Percentiles rank a stretch among this genome's conserved stretches.
Conservation (phyloP, 2,888 invertebrate genomes). For the Dryadula phaetusa region DNA sequence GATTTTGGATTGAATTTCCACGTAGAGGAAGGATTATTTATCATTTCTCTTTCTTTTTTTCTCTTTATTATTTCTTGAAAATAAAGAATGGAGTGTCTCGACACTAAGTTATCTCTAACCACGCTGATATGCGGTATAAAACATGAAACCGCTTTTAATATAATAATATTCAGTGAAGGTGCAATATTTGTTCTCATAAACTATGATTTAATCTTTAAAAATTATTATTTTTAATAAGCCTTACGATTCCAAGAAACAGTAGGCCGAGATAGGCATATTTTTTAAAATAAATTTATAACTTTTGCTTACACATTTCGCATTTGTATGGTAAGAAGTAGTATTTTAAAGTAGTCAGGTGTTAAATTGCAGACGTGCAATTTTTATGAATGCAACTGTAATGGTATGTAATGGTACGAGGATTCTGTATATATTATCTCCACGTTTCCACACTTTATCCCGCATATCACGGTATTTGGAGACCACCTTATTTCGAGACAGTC, state of each 20-base stretch:
- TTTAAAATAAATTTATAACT: conserved; percentile 10
- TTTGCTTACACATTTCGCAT: neutral
- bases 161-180: neutral
- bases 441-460: neutral
- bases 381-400: neutral
- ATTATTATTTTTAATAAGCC: conserved; percentile 28
- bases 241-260: conserved; percentile 18
- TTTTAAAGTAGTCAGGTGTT: conserved; percentile 28
- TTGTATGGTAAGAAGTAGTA: neutral
- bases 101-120: too few relatives aligned
- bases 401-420: neutral
- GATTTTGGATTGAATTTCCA: too few relatives aligned
- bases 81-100: too few relatives aligned
- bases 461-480: neutral
- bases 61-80: too few relatives aligned
- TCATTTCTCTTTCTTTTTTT: too few relatives aligned
- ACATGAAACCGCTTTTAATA: neutral
- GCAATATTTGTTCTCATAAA: neutral
- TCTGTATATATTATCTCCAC: conserved; percentile 11
- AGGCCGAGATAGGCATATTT: conserved; percentile 1
- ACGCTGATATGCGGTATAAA: neutral
- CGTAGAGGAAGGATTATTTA: too few relatives aligned
- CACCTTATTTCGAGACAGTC: too few relatives aligned
- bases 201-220: conserved; percentile 24
- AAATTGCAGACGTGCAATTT: conserved; percentile 31